Base-by-base conservation (phyloP, 2,113 vertebrate genomes). In the Tragelaphus imberbis region DNA sequence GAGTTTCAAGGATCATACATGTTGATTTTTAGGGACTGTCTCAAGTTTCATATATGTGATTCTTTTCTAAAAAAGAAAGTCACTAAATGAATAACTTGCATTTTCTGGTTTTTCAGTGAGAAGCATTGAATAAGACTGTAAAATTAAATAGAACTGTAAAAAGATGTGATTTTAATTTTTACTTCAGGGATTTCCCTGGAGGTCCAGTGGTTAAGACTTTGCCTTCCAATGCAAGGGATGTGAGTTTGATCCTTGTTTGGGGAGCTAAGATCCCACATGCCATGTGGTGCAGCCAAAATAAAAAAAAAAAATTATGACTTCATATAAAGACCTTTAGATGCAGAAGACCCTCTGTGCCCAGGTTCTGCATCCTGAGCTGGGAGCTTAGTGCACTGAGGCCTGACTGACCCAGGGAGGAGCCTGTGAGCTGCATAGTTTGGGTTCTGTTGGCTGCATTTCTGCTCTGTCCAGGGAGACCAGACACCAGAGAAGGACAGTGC, bases 401-500 rank as follows among this genome's bases (percentile, higher is more conserved):
- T 71, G 27, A 8, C 36, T 71, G 23, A 10, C 58, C 17, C 19
- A 33, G 55, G 36, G 17, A 21, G n/a, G 65, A 44, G 61, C 33
- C 56, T 7, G 0, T 25, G 17, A 84, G 25, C n/a, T 17, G 47
- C 51, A 7, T 6, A 6, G 36, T 79, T 68, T 68, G 56, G 56
- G 21, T 47, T 77, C 56, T 87, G 9, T 36, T 61, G 81, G 85
- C 59, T 36, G 28, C 47, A 33, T 53, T 90, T 21, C 82, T 8
- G 1, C 30, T 27, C 25, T 85, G 47, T 94, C 89, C 49, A 61
- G n/a, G 58, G 51, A 56, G 53, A 61, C 56, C 51, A 28, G 77
- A 71, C 88, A 89, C 91, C 27, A 58, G 88, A 84, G 96, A 92
- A 97, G 92, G 49, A 11, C 28, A 49, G 53, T 49, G 56, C 92